These are phyloP conservation scores for Ellobium chinense DNA, from an alignment of 2,888 invertebrate genomes.

Conservation along the genomic window DNA sequence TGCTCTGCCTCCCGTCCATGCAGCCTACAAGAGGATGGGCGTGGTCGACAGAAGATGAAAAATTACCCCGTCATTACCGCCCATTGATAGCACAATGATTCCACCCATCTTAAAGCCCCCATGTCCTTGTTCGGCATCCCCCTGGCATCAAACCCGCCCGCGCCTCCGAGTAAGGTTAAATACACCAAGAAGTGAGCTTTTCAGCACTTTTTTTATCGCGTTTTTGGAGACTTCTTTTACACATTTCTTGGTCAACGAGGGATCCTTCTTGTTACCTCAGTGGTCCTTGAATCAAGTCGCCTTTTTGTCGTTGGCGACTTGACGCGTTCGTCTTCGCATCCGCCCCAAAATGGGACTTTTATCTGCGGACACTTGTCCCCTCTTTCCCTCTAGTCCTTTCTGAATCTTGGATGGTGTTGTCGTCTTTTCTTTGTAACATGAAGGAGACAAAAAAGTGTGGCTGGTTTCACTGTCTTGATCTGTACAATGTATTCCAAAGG, in stretches of 20 bases:
- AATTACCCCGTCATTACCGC: conserved; percentile 35
- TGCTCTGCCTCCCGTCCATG: neutral
- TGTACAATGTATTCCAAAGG: no score
- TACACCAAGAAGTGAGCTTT: neutral
- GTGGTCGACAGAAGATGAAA: conserved; percentile 12
- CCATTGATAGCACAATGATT: conserved; percentile 1
- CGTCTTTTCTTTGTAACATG: no score
- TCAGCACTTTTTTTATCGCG: neutral
- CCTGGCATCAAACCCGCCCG: neutral
- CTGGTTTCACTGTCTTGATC: no score
- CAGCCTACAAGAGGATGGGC: neutral
- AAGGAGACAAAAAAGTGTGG: no score
- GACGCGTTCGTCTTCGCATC: neutral
- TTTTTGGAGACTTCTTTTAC: conserved; percentile 7
- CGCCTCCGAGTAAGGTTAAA: neutral
- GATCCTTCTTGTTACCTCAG: neutral
- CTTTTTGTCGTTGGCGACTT: neutral
- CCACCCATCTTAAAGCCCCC: neutral
- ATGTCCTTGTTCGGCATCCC: neutral
- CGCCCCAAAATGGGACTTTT: neutral
- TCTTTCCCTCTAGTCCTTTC: neutral
- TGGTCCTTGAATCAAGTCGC: neutral
- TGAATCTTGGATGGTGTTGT: no score
- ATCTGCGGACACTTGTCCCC: neutral
- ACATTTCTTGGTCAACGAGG: conserved; percentile 17